Percentiles rank a stretch among this genome's conserved stretches.
These are phyloP conservation scores for Pogonognathellus flavescens DNA, from an alignment of 1,140 invertebrate species.

Conservation along the genomic window DNA sequence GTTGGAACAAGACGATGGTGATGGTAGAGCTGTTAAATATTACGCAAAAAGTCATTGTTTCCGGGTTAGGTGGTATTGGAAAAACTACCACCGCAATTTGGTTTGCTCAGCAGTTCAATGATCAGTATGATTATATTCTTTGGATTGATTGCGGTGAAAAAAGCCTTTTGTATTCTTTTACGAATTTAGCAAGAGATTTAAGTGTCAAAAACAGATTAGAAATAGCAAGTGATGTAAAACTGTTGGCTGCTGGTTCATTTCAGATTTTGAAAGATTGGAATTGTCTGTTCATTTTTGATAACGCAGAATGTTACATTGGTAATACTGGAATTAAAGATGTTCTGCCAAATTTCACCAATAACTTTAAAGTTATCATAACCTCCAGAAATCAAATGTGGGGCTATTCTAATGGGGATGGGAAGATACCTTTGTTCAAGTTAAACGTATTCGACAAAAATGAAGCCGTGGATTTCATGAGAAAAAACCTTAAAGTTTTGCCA, in stretches of 20 bases:
- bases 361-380: neutral
- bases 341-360: neutral
- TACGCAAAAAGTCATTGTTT: neutral
- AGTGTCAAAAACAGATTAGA: neutral
- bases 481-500: neutral
- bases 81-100: neutral
- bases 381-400: neutral
- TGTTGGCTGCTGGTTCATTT: neutral
- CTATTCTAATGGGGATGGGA: neutral
- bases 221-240: neutral
- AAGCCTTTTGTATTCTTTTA: neutral
- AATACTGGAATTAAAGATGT: neutral
- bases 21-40: too few species aligned
- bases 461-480: neutral
- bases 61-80: neutral
- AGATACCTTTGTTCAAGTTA: neutral
- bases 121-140: neutral
- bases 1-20: neutral
- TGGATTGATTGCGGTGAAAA: slow-evolving; percentile 1
- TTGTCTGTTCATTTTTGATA: neutral
- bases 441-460: neutral
- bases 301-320: neutral
- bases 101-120: neutral
- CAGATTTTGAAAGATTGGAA: neutral
- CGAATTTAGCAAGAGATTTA: neutral